Evolutionary conservation across 2,113 vertebrate genomes (phyloP).

Genomic region (Patagioenas fasciata): DNA sequence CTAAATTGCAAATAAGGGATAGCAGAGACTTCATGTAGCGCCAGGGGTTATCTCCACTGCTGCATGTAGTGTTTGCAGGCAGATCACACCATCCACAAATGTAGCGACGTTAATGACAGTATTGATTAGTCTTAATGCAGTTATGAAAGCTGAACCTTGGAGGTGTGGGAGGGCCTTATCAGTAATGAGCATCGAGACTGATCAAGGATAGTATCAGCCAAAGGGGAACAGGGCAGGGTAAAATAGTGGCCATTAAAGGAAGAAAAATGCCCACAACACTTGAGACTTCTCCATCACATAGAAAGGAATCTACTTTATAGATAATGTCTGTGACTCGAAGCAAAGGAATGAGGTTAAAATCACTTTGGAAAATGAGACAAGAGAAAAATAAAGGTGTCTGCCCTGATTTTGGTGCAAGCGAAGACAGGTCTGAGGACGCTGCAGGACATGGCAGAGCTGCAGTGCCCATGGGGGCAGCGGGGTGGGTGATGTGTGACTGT

Average conservation of each 20-base stretch:
- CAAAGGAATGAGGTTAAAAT: background rate
- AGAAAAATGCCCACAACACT: background rate
- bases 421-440: background rate
- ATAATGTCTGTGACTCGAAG: background rate
- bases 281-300: background rate
- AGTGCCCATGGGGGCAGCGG: fast-evolving
- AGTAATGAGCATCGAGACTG: background rate
- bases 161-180: background rate
- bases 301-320: background rate
- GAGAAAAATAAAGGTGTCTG: background rate
- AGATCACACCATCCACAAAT: background rate
- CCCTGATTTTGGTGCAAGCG: background rate
- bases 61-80: background rate
- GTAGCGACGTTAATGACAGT: background rate
- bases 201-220: background rate
- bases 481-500: background rate
- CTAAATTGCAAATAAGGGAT: background rate
- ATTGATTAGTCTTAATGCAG: slow-evolving; percentile 38
- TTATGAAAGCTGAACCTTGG: slow-evolving; percentile 24
- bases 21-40: background rate
- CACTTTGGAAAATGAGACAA: background rate
- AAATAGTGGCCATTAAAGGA: background rate
- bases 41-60: background rate
- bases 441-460: background rate
- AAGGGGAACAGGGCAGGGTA: background rate